Base-by-base conservation (phyloP, 2,113 vertebrate species). In the Ailuropoda melanoleuca region DNA sequence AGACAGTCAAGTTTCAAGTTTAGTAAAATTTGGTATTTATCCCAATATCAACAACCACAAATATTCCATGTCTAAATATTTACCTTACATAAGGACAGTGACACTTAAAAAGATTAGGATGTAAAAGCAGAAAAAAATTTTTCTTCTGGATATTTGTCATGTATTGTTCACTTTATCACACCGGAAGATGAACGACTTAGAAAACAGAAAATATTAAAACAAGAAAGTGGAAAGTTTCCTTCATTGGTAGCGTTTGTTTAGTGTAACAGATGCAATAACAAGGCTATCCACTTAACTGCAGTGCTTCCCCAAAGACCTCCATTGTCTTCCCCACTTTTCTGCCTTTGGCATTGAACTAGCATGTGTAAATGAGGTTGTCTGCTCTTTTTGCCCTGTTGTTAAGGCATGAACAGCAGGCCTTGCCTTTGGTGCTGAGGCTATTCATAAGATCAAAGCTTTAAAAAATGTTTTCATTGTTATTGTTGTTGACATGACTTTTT, bases 401-500 rank as follows among this genome's bases (percentile, higher is more conserved):
- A 60, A 1, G 13, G 39, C 93, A 72, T 80, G 50, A 70, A 14
- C 84, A 98, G 96, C 90, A 39, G 90, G 93, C 46, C 68, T 98
- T 90, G 91, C 72, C 95, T 98, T 96, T 81, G 92, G 95, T 91
- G 95, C 31, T 50, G 82, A 90, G 66, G 78, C 94, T 97, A 96
- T 98, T 98, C 97, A 58, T 64, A 56, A 97, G 90, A 98, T 98
- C 97, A 98, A 98, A 98, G 97, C 95, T 75, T 97, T 98, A 75
- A 21, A 93, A 97, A 96, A 68, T 94, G 87, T 98, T 97, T 97
- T 84, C 97, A 97, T 96, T 97, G 97, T 98, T 98, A 85, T 90
- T 98, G 97, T 98, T 98, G 97, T 98, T 98, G 97, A 97, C 97
- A 96, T 97, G 98, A 98, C 98, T 98, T 98, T 96, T 95, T 97